These are phyloP conservation scores for Myotis pilosus DNA, from an alignment of 2,797 vertebrate genomes.

Conservation along the genomic window DNA sequence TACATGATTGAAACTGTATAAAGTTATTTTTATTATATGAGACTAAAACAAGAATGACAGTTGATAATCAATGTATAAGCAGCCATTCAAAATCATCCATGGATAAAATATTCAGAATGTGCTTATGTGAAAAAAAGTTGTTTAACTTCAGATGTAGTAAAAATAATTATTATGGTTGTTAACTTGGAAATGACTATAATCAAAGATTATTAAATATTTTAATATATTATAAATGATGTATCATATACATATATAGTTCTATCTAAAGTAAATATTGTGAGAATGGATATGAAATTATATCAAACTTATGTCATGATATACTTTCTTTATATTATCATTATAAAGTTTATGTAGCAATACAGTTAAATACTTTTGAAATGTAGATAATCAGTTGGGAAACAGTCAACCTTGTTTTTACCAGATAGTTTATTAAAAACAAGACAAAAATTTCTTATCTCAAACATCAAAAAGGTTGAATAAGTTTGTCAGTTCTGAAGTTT, in stretches of 20 bases:
- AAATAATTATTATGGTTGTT: not conserved
- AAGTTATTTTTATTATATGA: not conserved
- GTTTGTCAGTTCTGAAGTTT: not conserved
- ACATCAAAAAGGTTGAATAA: not conserved
- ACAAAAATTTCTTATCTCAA: not conserved
- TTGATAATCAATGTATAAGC: constrained; percentile 32
- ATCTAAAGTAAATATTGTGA: not conserved
- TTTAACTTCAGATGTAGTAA: not conserved
- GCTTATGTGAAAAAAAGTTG: not conserved
- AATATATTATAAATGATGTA: not conserved
- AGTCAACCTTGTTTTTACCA: not conserved
- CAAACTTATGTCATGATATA: not conserved
- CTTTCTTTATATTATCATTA: not conserved
- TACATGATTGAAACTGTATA: constrained; percentile 30
- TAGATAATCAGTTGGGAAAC: not conserved
- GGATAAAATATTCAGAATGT: constrained; percentile 6
- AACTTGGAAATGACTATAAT: not conserved
- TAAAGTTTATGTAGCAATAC: not conserved
- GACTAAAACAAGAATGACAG: not conserved
- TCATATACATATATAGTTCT: not conserved
- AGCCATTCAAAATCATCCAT: constrained; percentile 20
- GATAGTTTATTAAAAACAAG: not conserved
- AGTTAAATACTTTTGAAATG: not conserved
- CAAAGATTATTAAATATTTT: not conserved
- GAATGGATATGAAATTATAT: not conserved